A percentile compares a stretch with the other conserved stretches of the same genome.
phyloP scores from a whole-genome alignment of 2,113 vertebrate genomes.

The Castor canadensis region DNA sequence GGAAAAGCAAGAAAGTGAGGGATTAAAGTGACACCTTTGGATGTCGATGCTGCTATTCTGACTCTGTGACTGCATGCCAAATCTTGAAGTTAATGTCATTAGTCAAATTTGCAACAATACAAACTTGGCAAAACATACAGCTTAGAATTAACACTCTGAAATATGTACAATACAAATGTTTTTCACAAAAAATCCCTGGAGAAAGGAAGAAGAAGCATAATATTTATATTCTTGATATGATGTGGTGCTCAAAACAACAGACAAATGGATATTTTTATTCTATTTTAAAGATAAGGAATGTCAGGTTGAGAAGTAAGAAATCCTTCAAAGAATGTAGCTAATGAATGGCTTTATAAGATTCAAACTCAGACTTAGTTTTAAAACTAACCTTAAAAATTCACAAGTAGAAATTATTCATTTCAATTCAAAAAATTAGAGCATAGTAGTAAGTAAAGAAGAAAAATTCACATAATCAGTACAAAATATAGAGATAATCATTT shows the following conservation, averaged over 20 bases:
- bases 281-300: not conserved
- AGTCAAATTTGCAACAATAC: not conserved
- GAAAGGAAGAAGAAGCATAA: not conserved
- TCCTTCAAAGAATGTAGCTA: not conserved
- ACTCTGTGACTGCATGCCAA: not conserved
- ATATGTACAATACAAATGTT: not conserved
- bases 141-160: not conserved
- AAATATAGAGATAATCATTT: not conserved
- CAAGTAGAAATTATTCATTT: not conserved
- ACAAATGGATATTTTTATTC: not conserved
- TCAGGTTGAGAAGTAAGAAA: not conserved
- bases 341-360: not conserved
- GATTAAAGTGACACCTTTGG: not conserved
- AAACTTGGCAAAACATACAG: not conserved
- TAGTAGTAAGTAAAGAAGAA: not conserved
- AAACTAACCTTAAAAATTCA: not conserved
- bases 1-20: not conserved
- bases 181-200: not conserved
- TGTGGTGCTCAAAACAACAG: not conserved
- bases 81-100: not conserved
- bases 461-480: not conserved
- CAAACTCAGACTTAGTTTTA: not conserved
- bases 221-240: not conserved
- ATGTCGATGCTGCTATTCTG: not conserved
- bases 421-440: not conserved